Evolutionary conservation across 2,797 vertebrate species (phyloP).

Genomic region (Cottoperca gobio): DNA sequence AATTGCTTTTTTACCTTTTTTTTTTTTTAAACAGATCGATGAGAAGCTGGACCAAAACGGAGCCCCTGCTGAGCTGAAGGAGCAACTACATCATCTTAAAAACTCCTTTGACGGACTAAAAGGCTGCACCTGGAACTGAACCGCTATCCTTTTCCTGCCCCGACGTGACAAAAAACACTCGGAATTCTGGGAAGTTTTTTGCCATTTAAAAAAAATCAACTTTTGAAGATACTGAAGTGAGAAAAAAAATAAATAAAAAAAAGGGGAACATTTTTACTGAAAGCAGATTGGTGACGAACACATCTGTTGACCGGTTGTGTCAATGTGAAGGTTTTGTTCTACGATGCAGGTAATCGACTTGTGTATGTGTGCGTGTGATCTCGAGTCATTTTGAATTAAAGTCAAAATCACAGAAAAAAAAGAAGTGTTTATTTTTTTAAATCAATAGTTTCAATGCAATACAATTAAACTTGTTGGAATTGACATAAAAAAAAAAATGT

Average conservation of each 20-base stretch:
- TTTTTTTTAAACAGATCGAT: slow-evolving; percentile 69
- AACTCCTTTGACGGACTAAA: slow-evolving; percentile 73
- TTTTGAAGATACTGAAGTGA: neutral
- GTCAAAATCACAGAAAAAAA: neutral
- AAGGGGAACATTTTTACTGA: neutral
- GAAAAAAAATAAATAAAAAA: neutral
- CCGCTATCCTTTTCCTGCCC: neutral
- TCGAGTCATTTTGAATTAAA: neutral
- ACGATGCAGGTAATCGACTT: too few relatives aligned
- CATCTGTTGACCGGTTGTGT: too few relatives aligned
- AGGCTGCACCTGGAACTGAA: slow-evolving; percentile 78
- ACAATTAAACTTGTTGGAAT: neutral
- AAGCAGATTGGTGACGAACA: too few relatives aligned
- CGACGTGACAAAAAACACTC: neutral
- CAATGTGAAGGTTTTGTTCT: too few relatives aligned
- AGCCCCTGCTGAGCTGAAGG: slow-evolving; percentile 64
- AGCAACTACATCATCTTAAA: slow-evolving; percentile 77
- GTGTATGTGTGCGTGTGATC: too few relatives aligned
- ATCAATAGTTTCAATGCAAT: neutral
- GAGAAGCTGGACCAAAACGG: slow-evolving; percentile 74
- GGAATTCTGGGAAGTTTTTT: neutral
- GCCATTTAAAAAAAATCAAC: neutral
- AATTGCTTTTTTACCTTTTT: too few relatives aligned
- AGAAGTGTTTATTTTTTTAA: neutral
- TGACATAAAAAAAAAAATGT: slow-evolving; percentile 2